Base-by-base conservation (phyloP, 92 coral and sea anemone genomes). In the Anthopleura xanthogrammica region DNA sequence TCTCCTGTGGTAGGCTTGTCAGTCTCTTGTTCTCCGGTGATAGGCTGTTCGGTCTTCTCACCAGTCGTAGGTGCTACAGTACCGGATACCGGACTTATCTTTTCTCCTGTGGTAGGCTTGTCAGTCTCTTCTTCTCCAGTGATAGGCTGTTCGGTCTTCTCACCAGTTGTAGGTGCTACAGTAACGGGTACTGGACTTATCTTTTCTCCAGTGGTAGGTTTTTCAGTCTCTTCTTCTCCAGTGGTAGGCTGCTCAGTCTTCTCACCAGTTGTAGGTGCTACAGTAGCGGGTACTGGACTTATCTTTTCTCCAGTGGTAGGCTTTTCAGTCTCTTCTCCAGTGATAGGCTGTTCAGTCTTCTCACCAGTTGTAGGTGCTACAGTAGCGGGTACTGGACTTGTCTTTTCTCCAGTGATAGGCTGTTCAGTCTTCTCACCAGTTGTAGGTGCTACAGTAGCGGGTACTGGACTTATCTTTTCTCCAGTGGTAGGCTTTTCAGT, bases 141-240 rank as follows among this genome's bases (percentile, higher is more conserved):
- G 48, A 6, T 43, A 43, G 48, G 48, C 48, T 43, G 48, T 56
- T 56, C n/a, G n/a, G n/a, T n/a, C n/a, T n/a, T n/a, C n/a, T n/a
- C n/a, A n/a, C n/a, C n/a, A n/a, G n/a, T n/a, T n/a, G n/a, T n/a
- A n/a, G n/a, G n/a, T n/a, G n/a, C n/a, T n/a, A n/a, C n/a, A n/a
- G n/a, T n/a, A n/a, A n/a, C n/a, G n/a, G n/a, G n/a, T n/a, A n/a
- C n/a, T n/a, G n/a, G n/a, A n/a, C n/a, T n/a, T n/a, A n/a, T n/a
- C n/a, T n/a, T n/a, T n/a, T n/a, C n/a, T n/a, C n/a, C n/a, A n/a
- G n/a, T n/a, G n/a, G n/a, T n/a, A n/a, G n/a, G n/a, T n/a, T n/a
- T n/a, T n/a, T n/a, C 60, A 56, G 60, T 56, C 17, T 56, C 82
- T 52, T 42, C 41, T 52, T 42, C 82, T 64, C 29, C 24, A 79